phyloP scores from a whole-genome alignment of 2,797 vertebrate species.

The Taeniopygia guttata region DNA sequence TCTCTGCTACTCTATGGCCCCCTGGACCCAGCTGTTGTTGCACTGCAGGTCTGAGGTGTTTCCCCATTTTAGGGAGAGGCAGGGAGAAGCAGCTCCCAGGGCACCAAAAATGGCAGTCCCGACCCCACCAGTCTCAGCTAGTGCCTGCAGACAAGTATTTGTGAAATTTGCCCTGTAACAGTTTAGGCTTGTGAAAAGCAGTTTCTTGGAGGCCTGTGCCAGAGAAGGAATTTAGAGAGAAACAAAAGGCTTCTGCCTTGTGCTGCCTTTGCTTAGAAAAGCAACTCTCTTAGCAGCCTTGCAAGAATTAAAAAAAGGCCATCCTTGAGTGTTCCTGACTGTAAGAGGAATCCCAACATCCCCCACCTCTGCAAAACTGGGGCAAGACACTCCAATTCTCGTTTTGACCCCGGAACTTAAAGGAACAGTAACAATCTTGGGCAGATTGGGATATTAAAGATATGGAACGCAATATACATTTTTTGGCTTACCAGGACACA shows the following conservation, averaged over 20 bases:
- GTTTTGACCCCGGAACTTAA: neutral
- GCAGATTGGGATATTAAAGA: neutral
- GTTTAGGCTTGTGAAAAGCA: neutral
- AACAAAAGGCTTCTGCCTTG: neutral
- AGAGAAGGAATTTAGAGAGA: neutral
- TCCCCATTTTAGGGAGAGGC: rapidly evolving
- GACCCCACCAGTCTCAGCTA: rapidly evolving
- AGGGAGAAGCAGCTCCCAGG: rapidly evolving
- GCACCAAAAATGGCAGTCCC: neutral
- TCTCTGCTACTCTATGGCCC: neutral
- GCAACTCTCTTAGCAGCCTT: neutral
- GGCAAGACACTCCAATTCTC: neutral
- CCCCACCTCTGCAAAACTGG: neutral
- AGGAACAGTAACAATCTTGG: neutral
- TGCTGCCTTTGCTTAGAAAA: neutral
- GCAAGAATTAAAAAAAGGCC: neutral
- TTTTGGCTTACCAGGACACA: neutral
- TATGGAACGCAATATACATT: neutral
- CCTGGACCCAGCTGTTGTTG: rapidly evolving
- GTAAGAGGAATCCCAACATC: neutral
- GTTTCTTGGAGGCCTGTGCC: neutral
- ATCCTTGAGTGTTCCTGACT: neutral
- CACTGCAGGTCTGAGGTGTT: rapidly evolving
- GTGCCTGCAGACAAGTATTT: rapidly evolving
- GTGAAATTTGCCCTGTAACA: neutral